Conservation (phyloP, 2,888 invertebrate species). For the Helicoverpa assulta region DNA sequence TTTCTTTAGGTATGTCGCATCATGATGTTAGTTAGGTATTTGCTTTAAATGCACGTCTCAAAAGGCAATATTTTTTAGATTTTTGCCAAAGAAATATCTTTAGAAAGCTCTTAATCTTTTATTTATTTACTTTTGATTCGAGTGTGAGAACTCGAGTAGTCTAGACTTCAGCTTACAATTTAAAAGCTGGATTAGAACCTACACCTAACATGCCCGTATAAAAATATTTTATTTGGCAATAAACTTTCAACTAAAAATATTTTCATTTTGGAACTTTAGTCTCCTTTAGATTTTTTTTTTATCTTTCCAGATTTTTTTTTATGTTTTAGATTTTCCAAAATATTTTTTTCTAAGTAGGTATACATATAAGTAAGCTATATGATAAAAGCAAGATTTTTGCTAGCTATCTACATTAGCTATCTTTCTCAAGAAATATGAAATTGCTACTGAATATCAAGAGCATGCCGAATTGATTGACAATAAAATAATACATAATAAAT, state of each 20-base stretch:
- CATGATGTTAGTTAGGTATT: too few species aligned
- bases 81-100: not conserved
- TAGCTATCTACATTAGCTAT: not conserved
- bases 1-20: too few species aligned
- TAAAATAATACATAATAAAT: not conserved
- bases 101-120: not conserved
- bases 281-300: conserved; percentile 7
- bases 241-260: conserved; percentile 33
- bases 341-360: too few species aligned
- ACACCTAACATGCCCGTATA: conserved; percentile 43
- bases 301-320: not conserved
- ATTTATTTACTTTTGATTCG: conserved; percentile 10
- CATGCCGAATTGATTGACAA: not conserved
- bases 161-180: conserved; percentile 66
- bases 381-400: too few species aligned
- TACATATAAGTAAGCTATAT: too few species aligned
- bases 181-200: conserved; percentile 58
- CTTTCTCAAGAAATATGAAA: conserved; percentile 1
- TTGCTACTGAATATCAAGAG: not conserved
- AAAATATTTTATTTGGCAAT: conserved; percentile 39
- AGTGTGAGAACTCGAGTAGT: conserved; percentile 35
- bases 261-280: not conserved
- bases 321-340: too few species aligned
- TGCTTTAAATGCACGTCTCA: too few species aligned
- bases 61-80: too few species aligned